These are phyloP conservation scores for Tetragonula clypearis DNA, from an alignment of 1,140 invertebrate species.

Conservation along the genomic window DNA sequence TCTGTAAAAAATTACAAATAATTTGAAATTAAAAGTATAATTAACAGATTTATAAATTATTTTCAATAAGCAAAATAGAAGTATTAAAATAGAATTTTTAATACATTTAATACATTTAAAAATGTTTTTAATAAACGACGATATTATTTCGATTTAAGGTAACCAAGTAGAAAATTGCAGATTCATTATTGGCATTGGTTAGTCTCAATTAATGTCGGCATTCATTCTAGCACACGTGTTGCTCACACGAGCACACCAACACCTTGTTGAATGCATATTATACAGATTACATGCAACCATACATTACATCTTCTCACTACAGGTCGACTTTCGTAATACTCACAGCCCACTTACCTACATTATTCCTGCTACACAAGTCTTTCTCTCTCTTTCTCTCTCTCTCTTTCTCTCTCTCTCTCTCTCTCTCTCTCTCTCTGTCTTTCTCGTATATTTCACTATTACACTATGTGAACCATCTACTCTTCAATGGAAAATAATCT, in stretches of 20 bases:
- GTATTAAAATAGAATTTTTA: background rate
- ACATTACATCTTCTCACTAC: conserved; percentile 64
- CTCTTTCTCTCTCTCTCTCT: too few species aligned
- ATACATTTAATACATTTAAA: background rate
- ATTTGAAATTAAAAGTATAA: background rate
- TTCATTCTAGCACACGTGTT: conserved; percentile 44
- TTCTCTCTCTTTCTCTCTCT: background rate
- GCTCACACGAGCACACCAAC: background rate
- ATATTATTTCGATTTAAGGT: conserved; percentile 36
- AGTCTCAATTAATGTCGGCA: conserved; percentile 46
- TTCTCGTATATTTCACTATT: conserved; percentile 11
- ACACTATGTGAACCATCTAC: conserved; percentile 41
- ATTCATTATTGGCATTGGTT: conserved; percentile 53
- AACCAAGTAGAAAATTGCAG: conserved; percentile 38
- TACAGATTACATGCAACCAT: conserved; percentile 57
- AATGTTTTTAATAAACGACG: conserved; percentile 12
- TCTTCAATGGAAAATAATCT: conserved; percentile 33
- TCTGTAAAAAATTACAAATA: background rate
- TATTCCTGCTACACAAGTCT: conserved; percentile 54
- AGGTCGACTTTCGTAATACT: conserved; percentile 73
- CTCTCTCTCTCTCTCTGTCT: background rate
- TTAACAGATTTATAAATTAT: background rate
- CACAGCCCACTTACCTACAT: conserved; percentile 82
- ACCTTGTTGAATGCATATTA: conserved; percentile 3
- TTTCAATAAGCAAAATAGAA: background rate